Conservation (phyloP, 2,113 vertebrate species). For the Gallinago paraguaiae region DNA sequence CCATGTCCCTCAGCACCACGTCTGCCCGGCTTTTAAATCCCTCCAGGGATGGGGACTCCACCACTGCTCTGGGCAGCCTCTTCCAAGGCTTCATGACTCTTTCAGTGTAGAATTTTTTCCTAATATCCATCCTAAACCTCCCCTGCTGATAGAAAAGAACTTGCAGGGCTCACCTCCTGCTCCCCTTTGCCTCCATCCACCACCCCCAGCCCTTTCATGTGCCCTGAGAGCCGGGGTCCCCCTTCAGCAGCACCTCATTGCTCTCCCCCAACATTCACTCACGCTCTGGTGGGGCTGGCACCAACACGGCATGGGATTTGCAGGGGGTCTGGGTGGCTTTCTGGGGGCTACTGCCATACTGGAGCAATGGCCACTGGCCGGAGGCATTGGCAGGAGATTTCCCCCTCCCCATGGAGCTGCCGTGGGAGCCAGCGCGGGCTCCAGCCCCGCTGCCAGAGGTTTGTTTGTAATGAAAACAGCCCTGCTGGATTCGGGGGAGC, state of each 20-base stretch:
- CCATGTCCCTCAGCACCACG: no score
- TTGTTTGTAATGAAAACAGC: conserved; percentile 20
- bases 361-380: fast-evolving
- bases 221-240: background rate
- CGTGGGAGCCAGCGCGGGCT: background rate
- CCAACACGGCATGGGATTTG: fast-evolving
- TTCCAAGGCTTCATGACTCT: no score
- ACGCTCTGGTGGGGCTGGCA: background rate
- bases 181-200: background rate
- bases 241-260: background rate
- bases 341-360: fast-evolving
- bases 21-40: no score
- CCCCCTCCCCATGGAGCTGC: fast-evolving
- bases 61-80: no score
- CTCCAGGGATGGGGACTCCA: no score
- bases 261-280: background rate
- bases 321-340: fast-evolving
- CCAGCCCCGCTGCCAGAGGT: background rate
- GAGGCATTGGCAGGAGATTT: background rate
- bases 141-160: no score
- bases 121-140: no score
- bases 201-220: background rate
- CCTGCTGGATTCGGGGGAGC: background rate
- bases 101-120: no score
- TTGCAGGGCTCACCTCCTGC: fast-evolving